phyloP scores from a whole-genome alignment of 2,797 vertebrate species.

The Tokudaia tokunoshimensis region DNA sequence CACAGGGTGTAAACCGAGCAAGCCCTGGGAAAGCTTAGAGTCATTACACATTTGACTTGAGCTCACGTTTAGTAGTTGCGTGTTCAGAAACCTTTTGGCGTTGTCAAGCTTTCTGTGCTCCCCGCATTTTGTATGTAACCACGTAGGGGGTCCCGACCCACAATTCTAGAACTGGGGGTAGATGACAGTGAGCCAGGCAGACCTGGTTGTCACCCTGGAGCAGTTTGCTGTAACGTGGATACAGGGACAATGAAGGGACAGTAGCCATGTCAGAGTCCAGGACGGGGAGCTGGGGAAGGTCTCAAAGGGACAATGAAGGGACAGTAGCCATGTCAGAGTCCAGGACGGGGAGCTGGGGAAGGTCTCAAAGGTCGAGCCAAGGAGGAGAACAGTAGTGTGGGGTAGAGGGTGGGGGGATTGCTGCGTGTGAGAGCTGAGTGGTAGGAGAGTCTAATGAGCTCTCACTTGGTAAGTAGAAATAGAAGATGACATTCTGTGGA shows the following conservation, averaged over 20 bases:
- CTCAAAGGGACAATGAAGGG: background rate
- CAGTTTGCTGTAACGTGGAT: background rate
- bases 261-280: too few species aligned
- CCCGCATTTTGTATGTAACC: too few species aligned
- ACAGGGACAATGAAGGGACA: background rate
- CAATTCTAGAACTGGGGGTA: background rate
- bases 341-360: background rate
- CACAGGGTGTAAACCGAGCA: background rate
- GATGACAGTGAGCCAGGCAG: background rate
- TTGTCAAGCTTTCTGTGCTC: background rate
- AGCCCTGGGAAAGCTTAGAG: background rate
- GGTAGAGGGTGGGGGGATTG: background rate
- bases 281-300: background rate
- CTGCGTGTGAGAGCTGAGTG: background rate
- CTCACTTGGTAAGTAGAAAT: background rate
- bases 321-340: too few species aligned
- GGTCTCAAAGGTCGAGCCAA: background rate
- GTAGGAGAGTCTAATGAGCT: background rate
- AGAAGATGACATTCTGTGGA: background rate
- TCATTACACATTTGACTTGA: background rate
- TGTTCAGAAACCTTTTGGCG: background rate
- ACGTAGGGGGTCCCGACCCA: background rate
- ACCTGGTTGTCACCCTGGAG: fast-evolving
- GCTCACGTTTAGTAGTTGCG: background rate
- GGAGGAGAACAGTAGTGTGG: background rate